phyloP scores from a whole-genome alignment of 2,888 invertebrate species.

The Bedellia somnulentella region DNA sequence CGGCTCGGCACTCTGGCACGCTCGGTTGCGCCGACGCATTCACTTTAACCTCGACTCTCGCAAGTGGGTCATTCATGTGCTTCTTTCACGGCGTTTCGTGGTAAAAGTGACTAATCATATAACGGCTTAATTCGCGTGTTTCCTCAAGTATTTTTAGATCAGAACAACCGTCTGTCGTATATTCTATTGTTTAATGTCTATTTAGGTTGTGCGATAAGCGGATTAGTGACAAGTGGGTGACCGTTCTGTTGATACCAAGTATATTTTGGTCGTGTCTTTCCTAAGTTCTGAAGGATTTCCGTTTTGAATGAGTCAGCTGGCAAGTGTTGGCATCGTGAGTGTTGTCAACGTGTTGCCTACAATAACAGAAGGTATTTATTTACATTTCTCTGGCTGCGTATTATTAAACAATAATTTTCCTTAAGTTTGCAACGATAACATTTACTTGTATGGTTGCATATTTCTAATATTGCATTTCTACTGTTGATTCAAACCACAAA shows the following conservation, averaged over 20 bases:
- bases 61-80: slow-evolving; percentile 42
- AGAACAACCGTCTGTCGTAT: too few species aligned
- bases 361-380: slow-evolving; percentile 47
- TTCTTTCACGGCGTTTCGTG: too few species aligned
- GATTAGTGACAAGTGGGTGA: slow-evolving; percentile 35
- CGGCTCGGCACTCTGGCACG: slow-evolving; percentile 34
- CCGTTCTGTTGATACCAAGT: slow-evolving; percentile 10
- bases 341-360: slow-evolving; percentile 57
- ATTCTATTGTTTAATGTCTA: too few species aligned
- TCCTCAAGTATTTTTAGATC: too few species aligned
- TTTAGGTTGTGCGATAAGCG: slow-evolving; percentile 47
- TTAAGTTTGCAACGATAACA: too few species aligned
- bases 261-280: not conserved
- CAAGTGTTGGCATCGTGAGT: slow-evolving; percentile 55
- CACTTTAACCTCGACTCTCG: too few species aligned
- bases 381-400: too few species aligned
- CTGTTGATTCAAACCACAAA: too few species aligned
- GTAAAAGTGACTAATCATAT: slow-evolving; percentile 28
- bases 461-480: too few species aligned
- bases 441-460: too few species aligned
- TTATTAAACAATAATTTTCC: too few species aligned
- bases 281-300: not conserved
- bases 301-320: slow-evolving; percentile 48
- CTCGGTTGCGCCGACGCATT: slow-evolving; percentile 41
- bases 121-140: not conserved